phyloP scores from a whole-genome alignment of 2,888 invertebrate genomes.

The Branchellion lobata region DNA sequence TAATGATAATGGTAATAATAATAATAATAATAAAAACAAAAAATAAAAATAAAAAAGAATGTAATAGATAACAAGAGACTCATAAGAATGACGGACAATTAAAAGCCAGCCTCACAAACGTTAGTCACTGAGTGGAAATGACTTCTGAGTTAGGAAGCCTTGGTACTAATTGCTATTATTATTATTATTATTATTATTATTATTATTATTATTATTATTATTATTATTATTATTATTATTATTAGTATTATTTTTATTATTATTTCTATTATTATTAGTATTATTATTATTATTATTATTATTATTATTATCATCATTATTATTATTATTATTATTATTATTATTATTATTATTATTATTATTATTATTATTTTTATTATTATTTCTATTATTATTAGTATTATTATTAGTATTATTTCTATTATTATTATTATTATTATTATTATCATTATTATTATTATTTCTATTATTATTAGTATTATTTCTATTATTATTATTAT shows the following conservation, averaged over 20 bases:
- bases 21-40: too few relatives aligned
- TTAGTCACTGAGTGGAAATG: too few relatives aligned
- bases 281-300: constrained; percentile 26
- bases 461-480: background rate
- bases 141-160: background rate
- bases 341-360: constrained; percentile 5
- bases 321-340: constrained; percentile 65
- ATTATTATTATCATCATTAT: constrained; percentile 72
- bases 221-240: constrained; percentile 7
- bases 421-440: background rate
- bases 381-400: background rate
- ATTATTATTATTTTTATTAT: background rate
- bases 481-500: too few relatives aligned
- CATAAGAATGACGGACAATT: too few relatives aligned
- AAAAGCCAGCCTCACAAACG: too few relatives aligned
- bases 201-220: constrained; percentile 8
- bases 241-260: constrained; percentile 32
- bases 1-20: too few relatives aligned
- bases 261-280: constrained; percentile 11
- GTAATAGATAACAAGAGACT: too few relatives aligned
- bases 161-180: too few relatives aligned
- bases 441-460: background rate
- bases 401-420: background rate
- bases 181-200: constrained; percentile 11
- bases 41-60: too few relatives aligned